Evolutionary conservation across 2,113 vertebrate species (phyloP).

Genomic region (Larimichthys crocea): DNA sequence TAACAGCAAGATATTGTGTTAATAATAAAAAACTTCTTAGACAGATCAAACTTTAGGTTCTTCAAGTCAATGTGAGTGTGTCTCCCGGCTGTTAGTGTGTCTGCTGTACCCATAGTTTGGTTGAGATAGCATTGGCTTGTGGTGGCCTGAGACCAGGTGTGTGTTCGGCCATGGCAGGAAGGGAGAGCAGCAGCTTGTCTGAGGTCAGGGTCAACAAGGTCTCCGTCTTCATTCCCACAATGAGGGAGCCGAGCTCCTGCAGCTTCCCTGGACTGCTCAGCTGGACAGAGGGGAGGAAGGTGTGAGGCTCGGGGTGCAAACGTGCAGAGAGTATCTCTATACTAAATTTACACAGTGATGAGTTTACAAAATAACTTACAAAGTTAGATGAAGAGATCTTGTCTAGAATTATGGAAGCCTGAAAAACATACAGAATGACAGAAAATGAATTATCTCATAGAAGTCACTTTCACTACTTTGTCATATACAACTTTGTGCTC

Average conservation of each 20-base stretch:
- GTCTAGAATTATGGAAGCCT: conserved; percentile 83
- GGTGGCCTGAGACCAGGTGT: conserved; percentile 64
- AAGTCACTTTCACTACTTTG: background rate
- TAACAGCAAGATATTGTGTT: background rate
- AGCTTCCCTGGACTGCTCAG: conserved; percentile 65
- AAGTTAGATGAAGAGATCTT: conserved; percentile 73
- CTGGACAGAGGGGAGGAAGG: conserved; percentile 50
- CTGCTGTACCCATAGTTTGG: conserved; percentile 84
- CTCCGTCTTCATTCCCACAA: conserved; percentile 80
- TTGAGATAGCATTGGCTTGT: conserved; percentile 78
- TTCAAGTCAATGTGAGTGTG: background rate
- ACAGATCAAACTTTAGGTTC: background rate
- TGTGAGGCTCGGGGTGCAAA: background rate
- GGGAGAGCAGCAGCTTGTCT: conserved; percentile 70
- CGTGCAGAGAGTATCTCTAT: background rate
- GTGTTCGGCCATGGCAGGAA: conserved; percentile 74
- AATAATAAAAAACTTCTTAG: background rate
- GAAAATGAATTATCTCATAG: background rate
- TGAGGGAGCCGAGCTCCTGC: conserved; percentile 77
- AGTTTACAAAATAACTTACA: conserved; percentile 74
- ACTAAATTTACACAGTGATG: background rate
- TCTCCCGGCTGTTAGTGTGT: background rate
- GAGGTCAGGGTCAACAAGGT: conserved; percentile 72
- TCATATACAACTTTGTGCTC: too few relatives aligned
- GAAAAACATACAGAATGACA: conserved; percentile 42